These are phyloP conservation scores for Triplophysa yarkandensis DNA, from an alignment of 2,797 vertebrate genomes.

Conservation along the genomic window DNA sequence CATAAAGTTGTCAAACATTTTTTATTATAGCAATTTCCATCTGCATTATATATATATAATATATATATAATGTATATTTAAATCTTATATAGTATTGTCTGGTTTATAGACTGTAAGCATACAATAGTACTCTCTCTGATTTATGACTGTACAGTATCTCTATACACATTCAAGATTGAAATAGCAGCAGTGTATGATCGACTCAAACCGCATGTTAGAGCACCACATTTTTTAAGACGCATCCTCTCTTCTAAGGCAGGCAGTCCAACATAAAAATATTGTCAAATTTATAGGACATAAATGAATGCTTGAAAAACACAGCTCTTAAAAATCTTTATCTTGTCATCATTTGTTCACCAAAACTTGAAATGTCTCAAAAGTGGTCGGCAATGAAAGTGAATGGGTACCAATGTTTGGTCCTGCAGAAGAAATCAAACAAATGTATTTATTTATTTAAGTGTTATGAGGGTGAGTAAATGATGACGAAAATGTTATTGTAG, in stretches of 20 bases:
- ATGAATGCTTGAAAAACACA: conserved; percentile 13
- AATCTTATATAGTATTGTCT: conserved; percentile 51
- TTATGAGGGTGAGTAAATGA: no score
- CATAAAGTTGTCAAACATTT: conserved; percentile 52
- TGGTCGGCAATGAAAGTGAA: no score
- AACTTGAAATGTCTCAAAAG: no score
- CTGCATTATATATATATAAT: conserved; percentile 52
- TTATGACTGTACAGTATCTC: conserved; percentile 53
- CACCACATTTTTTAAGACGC: conserved; percentile 54
- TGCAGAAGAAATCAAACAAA: no score
- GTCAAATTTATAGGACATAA: conserved; percentile 22
- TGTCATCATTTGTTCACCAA: no score
- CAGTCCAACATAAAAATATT: conserved; percentile 22
- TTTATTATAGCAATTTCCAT: conserved; percentile 59
- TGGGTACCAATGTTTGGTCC: no score
- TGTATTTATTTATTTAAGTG: no score
- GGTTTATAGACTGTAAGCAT: conserved; percentile 55
- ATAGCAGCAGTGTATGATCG: conserved; percentile 60
- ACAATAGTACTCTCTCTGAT: conserved; percentile 56
- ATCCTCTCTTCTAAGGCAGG: conserved; percentile 48
- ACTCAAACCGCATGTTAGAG: conserved; percentile 59
- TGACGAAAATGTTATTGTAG: no score
- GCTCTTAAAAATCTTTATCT: no score
- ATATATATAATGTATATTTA: conserved; percentile 35
- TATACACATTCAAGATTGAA: conserved; percentile 59